These are phyloP conservation scores for Emydura subglobosa DNA, from an alignment of 2,113 vertebrate species.

Conservation along the genomic window DNA sequence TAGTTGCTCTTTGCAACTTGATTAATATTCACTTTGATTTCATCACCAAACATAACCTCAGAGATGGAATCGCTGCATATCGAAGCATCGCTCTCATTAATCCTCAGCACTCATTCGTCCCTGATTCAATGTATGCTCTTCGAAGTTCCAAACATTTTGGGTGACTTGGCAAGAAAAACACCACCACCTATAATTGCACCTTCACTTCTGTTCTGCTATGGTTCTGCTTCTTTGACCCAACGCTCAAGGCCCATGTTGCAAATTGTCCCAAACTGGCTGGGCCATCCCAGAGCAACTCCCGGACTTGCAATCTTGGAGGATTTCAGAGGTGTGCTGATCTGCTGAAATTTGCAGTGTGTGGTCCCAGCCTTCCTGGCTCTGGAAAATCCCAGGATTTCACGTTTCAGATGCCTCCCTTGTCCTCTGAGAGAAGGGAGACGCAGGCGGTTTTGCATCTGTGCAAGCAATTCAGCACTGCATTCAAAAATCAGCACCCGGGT, in stretches of 20 bases:
- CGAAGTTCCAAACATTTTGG: not conserved
- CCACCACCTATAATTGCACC: no score
- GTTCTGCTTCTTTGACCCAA: not conserved
- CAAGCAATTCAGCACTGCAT: not conserved
- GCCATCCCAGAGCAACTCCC: not conserved
- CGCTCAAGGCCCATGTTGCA: not conserved
- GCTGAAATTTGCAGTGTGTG: not conserved
- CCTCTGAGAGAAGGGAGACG: not conserved
- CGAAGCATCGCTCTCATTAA: not conserved
- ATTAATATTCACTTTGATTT: accelerated
- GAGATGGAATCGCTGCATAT: not conserved
- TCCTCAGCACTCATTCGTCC: not conserved
- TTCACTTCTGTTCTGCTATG: not conserved
- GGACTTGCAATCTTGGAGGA: not conserved
- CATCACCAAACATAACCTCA: not conserved
- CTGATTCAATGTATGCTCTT: not conserved
- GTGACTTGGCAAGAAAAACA: not conserved
- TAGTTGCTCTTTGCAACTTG: not conserved
- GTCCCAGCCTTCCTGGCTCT: not conserved
- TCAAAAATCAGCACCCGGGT: no score
- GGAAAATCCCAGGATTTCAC: not conserved
- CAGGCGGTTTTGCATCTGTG: not conserved
- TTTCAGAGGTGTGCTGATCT: not conserved
- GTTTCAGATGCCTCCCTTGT: not conserved
- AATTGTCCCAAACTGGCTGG: not conserved